A percentile compares a stretch with the other conserved stretches of the same genome.
Conservation (phyloP, 2,797 vertebrate genomes). For the Mormyrops attenuatus region DNA sequence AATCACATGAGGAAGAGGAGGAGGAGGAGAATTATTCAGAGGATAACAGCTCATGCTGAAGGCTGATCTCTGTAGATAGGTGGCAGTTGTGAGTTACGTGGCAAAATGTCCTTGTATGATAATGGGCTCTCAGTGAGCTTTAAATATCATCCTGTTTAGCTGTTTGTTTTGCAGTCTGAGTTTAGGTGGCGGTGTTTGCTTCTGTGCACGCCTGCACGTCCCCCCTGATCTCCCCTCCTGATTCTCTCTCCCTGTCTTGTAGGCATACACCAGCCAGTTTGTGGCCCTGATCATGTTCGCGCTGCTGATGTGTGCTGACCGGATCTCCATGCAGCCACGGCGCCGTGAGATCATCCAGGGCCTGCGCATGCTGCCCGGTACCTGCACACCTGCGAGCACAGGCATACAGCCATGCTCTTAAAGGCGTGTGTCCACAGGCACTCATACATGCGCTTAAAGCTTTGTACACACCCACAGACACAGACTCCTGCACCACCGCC, state of each 20-base stretch:
- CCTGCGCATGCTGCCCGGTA: constrained; percentile 84
- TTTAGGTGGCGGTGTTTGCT: background rate
- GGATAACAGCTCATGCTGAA: too few relatives aligned
- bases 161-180: background rate
- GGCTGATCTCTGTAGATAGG: too few relatives aligned
- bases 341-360: constrained; percentile 90
- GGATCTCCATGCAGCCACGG: constrained; percentile 93
- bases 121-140: background rate
- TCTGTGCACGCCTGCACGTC: background rate
- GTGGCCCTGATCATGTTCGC: constrained; percentile 97
- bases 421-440: background rate
- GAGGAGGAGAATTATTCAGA: background rate
- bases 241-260: constrained; percentile 3
- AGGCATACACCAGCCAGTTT: constrained; percentile 98
- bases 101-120: background rate
- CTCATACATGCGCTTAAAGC: background rate
- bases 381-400: background rate
- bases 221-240: background rate
- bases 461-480: background rate
- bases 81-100: too few relatives aligned
- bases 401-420: background rate
- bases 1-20: background rate
- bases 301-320: constrained; percentile 92
- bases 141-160: background rate
- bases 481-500: constrained; percentile 28